Evolutionary conservation across 1,140 invertebrate genomes (phyloP), one percentile per base, ranked within the genome.

Genomic region (Pseudomyrmex gracilis): DNA sequence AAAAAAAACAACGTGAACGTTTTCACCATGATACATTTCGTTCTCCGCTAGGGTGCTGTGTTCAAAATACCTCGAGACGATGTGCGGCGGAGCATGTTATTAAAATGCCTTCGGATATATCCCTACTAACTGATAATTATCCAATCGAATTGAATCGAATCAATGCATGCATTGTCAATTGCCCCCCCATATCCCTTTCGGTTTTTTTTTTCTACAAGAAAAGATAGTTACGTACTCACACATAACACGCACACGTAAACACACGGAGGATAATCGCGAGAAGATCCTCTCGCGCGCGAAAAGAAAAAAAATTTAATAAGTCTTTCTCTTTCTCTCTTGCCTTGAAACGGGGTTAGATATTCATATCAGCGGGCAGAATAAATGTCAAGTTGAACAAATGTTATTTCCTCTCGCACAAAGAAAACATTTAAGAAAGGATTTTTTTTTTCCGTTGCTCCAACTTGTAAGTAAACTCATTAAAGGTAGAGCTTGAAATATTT

Each of bases 101-200:
- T 77, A 70, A 78, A 70, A 80, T 80, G 67, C 76, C 76, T 80
- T 80, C 66, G 76, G 76, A 66, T 80, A 71, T 58, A 58, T 80
- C 66, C 55, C 64, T 80, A 80, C 20, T 70, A 80, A 80, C 76
- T 71, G 66, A 80, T 70, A 80, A 80, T 80, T 80, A 80, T 80
- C 66, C 51, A 80, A 80, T 80, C 73, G 73, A 76, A 80, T 80
- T 60, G 73, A 76, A 64, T 76, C 76, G 53, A 78, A 77, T 67
- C 74, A 70, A 58, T 80, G 76, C 76, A 80, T 80, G 76, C 76
- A 80, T 80, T 71, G 76, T 80, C 76, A 80, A 80, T 80, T 80
- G 76, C 76, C 34, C 5, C 24, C 20, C 45, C 53, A 58, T 70
- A 58, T 70, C 53, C 34, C 76, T 80, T 71, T 80, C 76, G 22